Evolutionary conservation across 2,888 invertebrate genomes (phyloP), one percentile per base, ranked within the genome.

Genomic region (Horisme vitalbata): DNA sequence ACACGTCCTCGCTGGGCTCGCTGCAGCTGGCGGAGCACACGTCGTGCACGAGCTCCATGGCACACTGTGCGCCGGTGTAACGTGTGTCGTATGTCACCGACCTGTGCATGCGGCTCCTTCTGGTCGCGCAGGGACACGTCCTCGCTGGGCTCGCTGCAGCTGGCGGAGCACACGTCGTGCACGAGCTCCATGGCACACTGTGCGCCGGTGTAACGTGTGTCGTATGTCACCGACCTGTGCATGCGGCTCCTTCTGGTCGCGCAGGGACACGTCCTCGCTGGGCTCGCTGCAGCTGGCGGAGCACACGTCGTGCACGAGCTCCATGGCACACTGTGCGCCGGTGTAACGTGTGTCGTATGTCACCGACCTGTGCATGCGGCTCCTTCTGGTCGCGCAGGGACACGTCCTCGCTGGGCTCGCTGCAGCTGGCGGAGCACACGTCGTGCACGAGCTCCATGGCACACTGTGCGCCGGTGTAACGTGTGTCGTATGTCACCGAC

Each of bases 1-100:
- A 96, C 23, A 96, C 93, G 73, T 96, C 96, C 82, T 96, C 96
- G 52, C 95, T 95, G 32, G 94, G 95, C 55, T 95, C 95, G 68
- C 94, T 94, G 68, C 94, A 90, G 59, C 93, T 91, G 30, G 93
- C 88, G 27, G 92, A 90, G 43, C 93, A 91, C 37, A 91, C 84
- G 52, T 94, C 93, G 75, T 95, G 94, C 5, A 93, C 73, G 0
- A 92, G 91, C 83, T 97, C 96, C 52, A 96, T 72, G 33, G 92
- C 92, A 55, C 92, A 92, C n/a, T n/a, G 94, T 94, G 71, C 94
- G 93, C 30, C 92, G 92, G 37, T 94, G 93, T 1, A 97, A n/a
- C n/a, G 91, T 91, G 36, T 83, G n/a, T n/a, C n/a, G n/a, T n/a
- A n/a, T n/a, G n/a, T n/a, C n/a, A n/a, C 1, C 37, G 35, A 71